Evolutionary conservation across 2,888 invertebrate genomes (phyloP).

Genomic region (Cecidostiba fungosa): DNA sequence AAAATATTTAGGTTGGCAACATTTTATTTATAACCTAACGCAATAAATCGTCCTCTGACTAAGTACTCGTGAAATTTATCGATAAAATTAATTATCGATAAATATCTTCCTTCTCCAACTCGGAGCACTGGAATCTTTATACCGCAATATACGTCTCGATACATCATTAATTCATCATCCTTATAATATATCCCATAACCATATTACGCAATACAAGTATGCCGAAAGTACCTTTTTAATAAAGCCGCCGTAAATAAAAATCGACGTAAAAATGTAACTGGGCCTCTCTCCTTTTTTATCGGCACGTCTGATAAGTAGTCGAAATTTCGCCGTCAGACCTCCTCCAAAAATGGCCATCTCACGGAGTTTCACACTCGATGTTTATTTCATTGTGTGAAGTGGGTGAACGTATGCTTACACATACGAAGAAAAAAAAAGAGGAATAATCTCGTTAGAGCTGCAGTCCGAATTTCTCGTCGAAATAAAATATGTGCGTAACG

Average conservation of each 20-base stretch:
- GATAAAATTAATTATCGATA: neutral
- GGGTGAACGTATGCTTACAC: neutral
- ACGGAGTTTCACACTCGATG: conserved; percentile 27
- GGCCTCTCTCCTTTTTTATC: conserved; percentile 11
- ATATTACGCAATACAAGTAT: neutral
- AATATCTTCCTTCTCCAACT: neutral
- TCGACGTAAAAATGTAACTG: conserved; percentile 35
- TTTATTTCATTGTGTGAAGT: conserved; percentile 35
- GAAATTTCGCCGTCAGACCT: neutral
- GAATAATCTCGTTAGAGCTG: conserved; percentile 1
- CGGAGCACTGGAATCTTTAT: neutral
- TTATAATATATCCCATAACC: neutral
- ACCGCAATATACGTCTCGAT: neutral
- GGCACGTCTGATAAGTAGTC: conserved; percentile 1
- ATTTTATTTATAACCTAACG: neutral
- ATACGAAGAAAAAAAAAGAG: neutral
- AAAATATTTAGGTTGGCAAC: neutral
- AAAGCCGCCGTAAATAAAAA: conserved; percentile 17
- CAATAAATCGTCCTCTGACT: neutral
- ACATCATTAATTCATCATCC: neutral
- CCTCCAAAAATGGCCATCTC: conserved; percentile 24
- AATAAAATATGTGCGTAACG: neutral
- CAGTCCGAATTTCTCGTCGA: conserved; percentile 16
- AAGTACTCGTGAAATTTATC: neutral
- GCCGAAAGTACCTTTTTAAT: neutral